Evolutionary conservation across 2,797 vertebrate species (phyloP).

Genomic region (Acipenser ruthenus): DNA sequence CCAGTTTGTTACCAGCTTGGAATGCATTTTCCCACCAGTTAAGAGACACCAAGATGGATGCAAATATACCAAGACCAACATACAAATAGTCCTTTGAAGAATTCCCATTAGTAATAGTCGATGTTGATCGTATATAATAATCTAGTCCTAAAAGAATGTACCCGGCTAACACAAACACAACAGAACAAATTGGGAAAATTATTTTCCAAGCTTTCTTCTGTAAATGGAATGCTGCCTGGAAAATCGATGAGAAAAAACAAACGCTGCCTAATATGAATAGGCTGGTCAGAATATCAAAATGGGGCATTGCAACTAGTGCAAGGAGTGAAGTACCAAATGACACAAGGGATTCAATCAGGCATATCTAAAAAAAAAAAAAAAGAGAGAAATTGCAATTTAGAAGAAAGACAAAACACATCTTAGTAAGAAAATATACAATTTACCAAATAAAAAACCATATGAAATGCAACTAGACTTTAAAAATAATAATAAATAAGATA

Average conservation of each 20-base stretch:
- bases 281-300: constrained; percentile 66
- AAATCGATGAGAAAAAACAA: constrained; percentile 51
- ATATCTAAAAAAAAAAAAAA: constrained; percentile 44
- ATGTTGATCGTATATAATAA: constrained; percentile 49
- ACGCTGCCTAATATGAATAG: constrained; percentile 64
- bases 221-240: constrained; percentile 52
- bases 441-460: no score
- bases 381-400: constrained; percentile 2
- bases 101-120: background rate
- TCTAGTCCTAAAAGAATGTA: constrained; percentile 52
- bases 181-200: constrained; percentile 58
- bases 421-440: background rate
- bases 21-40: constrained; percentile 72
- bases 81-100: constrained; percentile 29
- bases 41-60: constrained; percentile 54
- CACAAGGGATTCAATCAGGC: constrained; percentile 52
- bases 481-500: no score
- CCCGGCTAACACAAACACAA: constrained; percentile 41
- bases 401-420: constrained; percentile 9
- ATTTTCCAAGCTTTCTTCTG: constrained; percentile 56
- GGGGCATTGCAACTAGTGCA: constrained; percentile 64
- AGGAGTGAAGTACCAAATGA: constrained; percentile 59
- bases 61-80: constrained; percentile 52
- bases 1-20: constrained; percentile 49
- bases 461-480: no score